Evolutionary conservation across 2,888 invertebrate genomes (phyloP), one percentile per base, ranked within the genome.

Genomic region (Scaptomyza reducta): DNA sequence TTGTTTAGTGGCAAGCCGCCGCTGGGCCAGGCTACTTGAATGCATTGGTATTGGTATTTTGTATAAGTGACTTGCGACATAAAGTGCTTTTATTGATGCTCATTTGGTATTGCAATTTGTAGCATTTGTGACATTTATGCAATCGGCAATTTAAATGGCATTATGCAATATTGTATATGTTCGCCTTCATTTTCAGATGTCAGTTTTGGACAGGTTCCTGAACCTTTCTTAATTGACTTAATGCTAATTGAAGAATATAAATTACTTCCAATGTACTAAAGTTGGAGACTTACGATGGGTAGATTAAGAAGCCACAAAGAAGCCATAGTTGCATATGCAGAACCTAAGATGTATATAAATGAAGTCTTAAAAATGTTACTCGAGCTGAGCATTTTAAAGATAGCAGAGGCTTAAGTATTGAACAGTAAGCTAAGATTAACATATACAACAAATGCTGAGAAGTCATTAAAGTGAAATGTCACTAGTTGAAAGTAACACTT

Each of bases 61-160:
- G 38, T 64, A 53, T 38, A 79, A 88, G 80, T 87, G 84, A 80
- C 80, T 84, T 86, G 87, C 73, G 63, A 84, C 83, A 88, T 87
- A 84, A 84, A 84, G 72, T 78, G 89, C 76, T 85, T 88, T 85
- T 82, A 87, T 85, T 88, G 85, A 85, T 87, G 89, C 74, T 78
- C 85, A 84, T 87, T 88, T 88, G 74, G 74, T 74, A 74, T 66
- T 77, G 79, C 89, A 88, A 85, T 85, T 88, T 85, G 89, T 85
- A 85, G 87, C 72, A 72, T 80, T 88, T 87, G 75, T 87, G 89
- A 87, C 87, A 84, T 88, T 88, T 88, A 84, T 84, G 83, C 81
- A 40, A 82, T 73, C 68, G 77, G 70, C 88, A 79, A 76, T 82
- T 82, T 70, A 85, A 82, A 82, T 87, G 66, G 62, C 70, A 63